Conservation (phyloP, 2,888 invertebrate genomes). For the Hetaerina titia region DNA sequence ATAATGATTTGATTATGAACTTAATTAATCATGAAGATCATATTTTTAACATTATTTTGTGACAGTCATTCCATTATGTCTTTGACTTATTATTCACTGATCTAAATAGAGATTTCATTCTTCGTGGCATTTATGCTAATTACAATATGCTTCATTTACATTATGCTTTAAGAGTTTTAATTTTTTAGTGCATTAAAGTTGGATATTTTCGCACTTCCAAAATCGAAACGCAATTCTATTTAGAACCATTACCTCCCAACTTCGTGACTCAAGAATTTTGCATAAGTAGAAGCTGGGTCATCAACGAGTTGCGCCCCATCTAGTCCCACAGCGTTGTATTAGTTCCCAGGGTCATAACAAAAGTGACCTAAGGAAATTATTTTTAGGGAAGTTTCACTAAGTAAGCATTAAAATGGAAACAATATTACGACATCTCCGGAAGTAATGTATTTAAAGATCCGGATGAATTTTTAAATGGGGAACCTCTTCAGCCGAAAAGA, state of each 20-base stretch:
- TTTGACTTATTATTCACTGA: too few species aligned
- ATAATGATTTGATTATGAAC: too few species aligned
- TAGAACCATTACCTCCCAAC: background rate
- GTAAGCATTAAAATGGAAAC: conserved; percentile 58
- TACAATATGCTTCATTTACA: too few species aligned
- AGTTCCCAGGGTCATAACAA: background rate
- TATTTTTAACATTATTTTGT: too few species aligned
- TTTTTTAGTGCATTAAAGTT: too few species aligned
- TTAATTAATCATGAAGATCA: too few species aligned
- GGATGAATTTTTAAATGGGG: conserved; percentile 59
- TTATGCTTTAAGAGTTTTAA: too few species aligned
- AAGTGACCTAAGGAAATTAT: conserved; percentile 16
- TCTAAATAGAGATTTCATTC: too few species aligned
- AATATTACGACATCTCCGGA: conserved; percentile 58
- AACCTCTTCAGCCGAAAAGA: conserved; percentile 53
- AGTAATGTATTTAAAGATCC: conserved; percentile 48
- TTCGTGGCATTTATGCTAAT: too few species aligned
- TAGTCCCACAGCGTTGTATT: background rate
- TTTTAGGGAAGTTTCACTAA: conserved; percentile 7
- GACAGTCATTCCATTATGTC: too few species aligned
- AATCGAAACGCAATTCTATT: background rate
- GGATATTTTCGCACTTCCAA: too few species aligned
- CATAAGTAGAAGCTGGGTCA: background rate
- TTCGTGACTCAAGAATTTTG: background rate
- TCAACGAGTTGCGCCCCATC: background rate